Base-by-base conservation (phyloP, 53 echinoderm and acorn worm species). In the Temnopleurus reevesii region DNA sequence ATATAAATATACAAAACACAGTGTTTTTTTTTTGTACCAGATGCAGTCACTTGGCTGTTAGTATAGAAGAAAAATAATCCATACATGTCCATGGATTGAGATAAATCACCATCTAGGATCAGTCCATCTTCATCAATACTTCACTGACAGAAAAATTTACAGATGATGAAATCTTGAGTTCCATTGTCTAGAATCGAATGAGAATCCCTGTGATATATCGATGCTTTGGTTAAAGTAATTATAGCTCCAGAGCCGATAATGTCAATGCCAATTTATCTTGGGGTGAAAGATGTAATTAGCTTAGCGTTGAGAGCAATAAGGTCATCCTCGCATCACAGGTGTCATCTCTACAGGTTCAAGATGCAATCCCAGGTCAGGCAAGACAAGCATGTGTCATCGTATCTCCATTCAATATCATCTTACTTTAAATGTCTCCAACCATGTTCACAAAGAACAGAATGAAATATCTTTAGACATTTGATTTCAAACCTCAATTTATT, bases 311-410 rank as follows among this genome's bases (percentile, higher is more conserved):
- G 53, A 51, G 76, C 23, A 8, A 23, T 45, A 45, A 25, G 76
- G 76, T 79, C 49, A 79, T 49, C 79, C 29, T 17, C 23, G 71
- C n/a, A n/a, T 71, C 41, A 71, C 71, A 71, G 71, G 71, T 43
- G 71, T 71, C 71, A 71, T 38, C 3, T 71, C 38, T 15, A n/a
- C 36, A n/a, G 71, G 41, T 71, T 71, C 71, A 71, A 71, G 71
- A 71, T 71, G 71, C 71, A 71, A 65, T 38, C 71, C 71, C 41
- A 79, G 79, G 79, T 79, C 79, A 79, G 46, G 26, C 5, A 79
- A 38, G 71, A 71, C n/a, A 35, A 71, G 71, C 71, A 71, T 79
- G 79, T 79, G 49, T 79, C 79, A 79, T 49, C 46, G 8, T 46
- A 34, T 41, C 76, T 45, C 38, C 43, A n/a, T 0, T 9, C 76